Conservation (phyloP, 2,113 vertebrate species). For the Engystomops pustulosus region DNA sequence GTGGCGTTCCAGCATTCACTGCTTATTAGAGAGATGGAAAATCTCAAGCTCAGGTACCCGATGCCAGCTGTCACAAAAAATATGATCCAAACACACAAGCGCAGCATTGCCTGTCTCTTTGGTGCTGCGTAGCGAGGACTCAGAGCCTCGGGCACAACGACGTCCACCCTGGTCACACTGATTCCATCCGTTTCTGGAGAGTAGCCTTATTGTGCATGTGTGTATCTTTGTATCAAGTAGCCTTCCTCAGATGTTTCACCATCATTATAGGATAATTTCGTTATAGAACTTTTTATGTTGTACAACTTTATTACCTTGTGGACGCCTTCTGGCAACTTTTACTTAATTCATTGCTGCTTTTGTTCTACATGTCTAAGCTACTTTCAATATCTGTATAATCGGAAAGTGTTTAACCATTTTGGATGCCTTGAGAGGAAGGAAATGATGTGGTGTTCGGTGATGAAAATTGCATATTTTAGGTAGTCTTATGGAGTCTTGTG, state of each 20-base stretch:
- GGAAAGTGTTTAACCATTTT: not conserved
- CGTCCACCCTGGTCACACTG: not conserved
- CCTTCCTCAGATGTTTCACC: not conserved
- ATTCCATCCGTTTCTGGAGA: not conserved
- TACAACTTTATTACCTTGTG: not conserved
- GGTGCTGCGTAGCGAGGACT: not conserved
- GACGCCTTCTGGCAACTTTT: not conserved
- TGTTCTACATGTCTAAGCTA: no score
- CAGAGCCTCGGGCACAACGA: not conserved
- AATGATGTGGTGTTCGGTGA: no score
- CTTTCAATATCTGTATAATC: not conserved
- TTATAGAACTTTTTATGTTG: not conserved
- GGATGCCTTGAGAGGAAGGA: no score
- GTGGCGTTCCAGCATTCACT: constrained; percentile 9
- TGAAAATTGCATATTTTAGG: no score
- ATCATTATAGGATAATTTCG: not conserved
- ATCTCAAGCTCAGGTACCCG: constrained; percentile 11
- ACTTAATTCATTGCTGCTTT: not conserved
- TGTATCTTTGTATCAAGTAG: not conserved
- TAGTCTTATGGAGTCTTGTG: no score
- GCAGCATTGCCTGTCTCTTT: rapidly evolving
- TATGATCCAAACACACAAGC: constrained; percentile 5
- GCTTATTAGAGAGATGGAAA: not conserved
- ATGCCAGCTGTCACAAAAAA: constrained; percentile 56
- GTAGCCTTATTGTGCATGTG: not conserved